Evolutionary conservation across 2,888 invertebrate genomes (phyloP), one percentile per base, ranked within the genome.

Genomic region (Tortricodes alternella): DNA sequence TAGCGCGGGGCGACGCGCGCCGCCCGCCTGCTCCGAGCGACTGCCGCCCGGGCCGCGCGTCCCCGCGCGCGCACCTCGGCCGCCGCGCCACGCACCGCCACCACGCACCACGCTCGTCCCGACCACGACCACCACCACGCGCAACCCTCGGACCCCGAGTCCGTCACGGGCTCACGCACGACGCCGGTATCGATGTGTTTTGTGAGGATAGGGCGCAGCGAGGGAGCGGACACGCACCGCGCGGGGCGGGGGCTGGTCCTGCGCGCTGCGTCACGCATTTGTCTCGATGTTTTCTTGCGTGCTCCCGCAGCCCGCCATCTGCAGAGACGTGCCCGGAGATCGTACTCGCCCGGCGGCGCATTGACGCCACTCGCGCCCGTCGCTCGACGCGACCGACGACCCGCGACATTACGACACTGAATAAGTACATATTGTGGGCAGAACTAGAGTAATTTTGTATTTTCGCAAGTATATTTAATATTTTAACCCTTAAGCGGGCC

Each of bases 181-280:
- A 75, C 79, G 78, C 81, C 78, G 81, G 78, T 86, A 89, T 89
- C 86, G 88, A 89, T 87, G 86, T 85, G 81, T 83, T 85, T 83
- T 84, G 69, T 63, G 63, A 60, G 63, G 62, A 58, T 60, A 64
- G 64, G 63, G 61, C 62, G 63, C 63, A 63, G 67, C 69, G 73
- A 73, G 78, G 74, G 66, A 61, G 67, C 41, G 62, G 67, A 74
- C 73, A 75, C 75, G 74, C 80, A 78, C 77, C 80, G 67, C 55
- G 65, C 71, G 77, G 76, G 63, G 76, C 68, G 80, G 79, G 78
- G 62, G 74, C 70, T 73, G 84, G 68, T 84, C 86, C 88, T 89
- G 89, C 89, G 89, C 89, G 86, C 82, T 89, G 89, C 89, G 89
- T 85, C 86, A 89, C 89, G 89, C 89, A 89, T 88, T 85, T 83